Percentiles rank a stretch among this genome's conserved stretches.
These are phyloP conservation scores for Lophochroa leadbeateri DNA, from an alignment of 2,113 vertebrate genomes.

Conservation along the genomic window DNA sequence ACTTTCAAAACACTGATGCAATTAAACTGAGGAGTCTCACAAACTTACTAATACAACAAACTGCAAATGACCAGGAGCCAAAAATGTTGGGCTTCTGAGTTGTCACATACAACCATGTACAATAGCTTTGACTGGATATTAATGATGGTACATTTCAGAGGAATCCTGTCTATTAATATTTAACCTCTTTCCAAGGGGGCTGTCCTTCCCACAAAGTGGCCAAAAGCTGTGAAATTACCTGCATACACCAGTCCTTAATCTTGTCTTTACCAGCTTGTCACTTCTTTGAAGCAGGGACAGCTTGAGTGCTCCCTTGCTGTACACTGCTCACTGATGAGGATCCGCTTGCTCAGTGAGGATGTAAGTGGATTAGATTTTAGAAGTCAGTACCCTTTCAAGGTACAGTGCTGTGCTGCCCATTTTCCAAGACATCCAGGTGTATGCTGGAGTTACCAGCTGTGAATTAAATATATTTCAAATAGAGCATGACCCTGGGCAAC, in stretches of 20 bases:
- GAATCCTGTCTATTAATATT: neutral
- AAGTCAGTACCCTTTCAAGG: neutral
- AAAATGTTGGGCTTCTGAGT: neutral
- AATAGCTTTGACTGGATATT: neutral
- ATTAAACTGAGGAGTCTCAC: neutral
- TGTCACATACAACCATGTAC: neutral
- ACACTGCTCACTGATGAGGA: rapidly evolving
- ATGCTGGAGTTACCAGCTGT: neutral
- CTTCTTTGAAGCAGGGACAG: neutral
- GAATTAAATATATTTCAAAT: neutral
- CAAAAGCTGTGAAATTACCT: neutral
- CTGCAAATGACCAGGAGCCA: neutral
- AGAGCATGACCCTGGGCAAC: neutral
- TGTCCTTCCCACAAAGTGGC: neutral
- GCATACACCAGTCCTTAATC: neutral
- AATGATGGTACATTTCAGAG: neutral
- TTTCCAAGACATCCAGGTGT: neutral
- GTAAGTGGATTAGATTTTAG: neutral
- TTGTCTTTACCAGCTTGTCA: neutral
- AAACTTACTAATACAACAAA: neutral
- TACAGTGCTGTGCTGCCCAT: neutral
- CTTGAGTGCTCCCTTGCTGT: neutral
- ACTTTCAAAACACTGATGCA: neutral
- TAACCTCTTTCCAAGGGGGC: neutral
- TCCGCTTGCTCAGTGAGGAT: neutral